phyloP scores from a whole-genome alignment of 2,113 vertebrate species.

The Spea bombifrons region DNA sequence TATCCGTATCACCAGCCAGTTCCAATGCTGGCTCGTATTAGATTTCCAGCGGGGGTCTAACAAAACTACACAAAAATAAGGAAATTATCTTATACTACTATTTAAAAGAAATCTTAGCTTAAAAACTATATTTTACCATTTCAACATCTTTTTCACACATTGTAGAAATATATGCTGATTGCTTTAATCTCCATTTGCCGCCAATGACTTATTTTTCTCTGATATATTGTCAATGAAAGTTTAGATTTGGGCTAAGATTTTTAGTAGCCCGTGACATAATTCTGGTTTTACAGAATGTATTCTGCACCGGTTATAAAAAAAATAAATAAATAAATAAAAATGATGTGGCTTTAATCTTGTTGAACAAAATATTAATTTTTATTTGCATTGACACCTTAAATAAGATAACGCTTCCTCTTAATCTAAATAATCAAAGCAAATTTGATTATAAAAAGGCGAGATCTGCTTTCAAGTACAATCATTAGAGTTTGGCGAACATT shows the following conservation, averaged over 20 bases:
- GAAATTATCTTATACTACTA: too few species aligned
- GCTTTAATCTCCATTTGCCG: neutral
- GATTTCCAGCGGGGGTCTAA: too few species aligned
- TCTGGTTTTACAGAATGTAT: neutral
- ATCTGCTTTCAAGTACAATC: accelerated
- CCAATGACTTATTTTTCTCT: neutral
- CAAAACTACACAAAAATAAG: too few species aligned
- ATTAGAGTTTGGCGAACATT: conserved; percentile 20
- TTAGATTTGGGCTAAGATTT: neutral
- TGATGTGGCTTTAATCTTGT: neutral
- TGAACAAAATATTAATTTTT: conserved; percentile 2
- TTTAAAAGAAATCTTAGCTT: neutral
- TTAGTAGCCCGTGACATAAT: neutral
- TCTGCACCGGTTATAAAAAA: neutral
- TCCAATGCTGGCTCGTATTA: too few species aligned
- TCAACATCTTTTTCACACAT: neutral
- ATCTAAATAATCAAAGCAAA: neutral
- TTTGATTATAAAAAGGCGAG: neutral
- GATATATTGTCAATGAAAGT: neutral
- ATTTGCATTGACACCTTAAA: neutral
- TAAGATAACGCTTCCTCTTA: neutral
- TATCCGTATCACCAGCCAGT: too few species aligned
- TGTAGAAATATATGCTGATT: conserved; percentile 6
- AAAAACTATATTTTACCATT: neutral
- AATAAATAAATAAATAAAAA: neutral